These are phyloP conservation scores for Crossaster papposus DNA, from an alignment of 53 echinoderm and acorn worm species.

Conservation along the genomic window DNA sequence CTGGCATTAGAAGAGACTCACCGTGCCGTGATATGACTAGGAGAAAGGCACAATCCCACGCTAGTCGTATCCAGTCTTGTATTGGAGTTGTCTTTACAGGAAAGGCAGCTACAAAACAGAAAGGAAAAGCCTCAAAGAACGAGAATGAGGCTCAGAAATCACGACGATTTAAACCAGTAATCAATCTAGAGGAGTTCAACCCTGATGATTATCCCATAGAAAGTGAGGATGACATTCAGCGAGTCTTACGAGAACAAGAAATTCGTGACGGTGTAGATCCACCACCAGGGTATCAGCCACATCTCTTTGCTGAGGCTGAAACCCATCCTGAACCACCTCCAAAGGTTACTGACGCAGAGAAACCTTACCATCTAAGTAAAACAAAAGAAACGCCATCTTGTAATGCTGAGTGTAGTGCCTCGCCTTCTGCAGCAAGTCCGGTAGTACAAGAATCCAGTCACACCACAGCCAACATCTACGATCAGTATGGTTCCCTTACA, in stretches of 20 bases:
- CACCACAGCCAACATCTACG: conserved; percentile 85
- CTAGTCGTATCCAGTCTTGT: conserved; percentile 43
- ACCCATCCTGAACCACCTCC: conserved; percentile 7
- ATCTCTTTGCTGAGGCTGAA: conserved; percentile 27
- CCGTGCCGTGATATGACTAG: conserved; percentile 36
- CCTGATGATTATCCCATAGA: conserved; percentile 76
- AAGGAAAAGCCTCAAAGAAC: conserved; percentile 39
- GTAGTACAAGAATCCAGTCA: conserved; percentile 54
- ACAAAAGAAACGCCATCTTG: conserved; percentile 10
- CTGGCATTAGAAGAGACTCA: neutral
- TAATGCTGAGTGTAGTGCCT: neutral
- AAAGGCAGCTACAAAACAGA: conserved; percentile 42
- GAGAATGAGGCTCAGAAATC: neutral
- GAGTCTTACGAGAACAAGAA: conserved; percentile 70
- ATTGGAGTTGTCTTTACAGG: conserved; percentile 42
- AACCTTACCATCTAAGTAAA: conserved; percentile 2
- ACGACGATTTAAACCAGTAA: conserved; percentile 58
- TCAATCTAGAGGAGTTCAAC: conserved; percentile 77
- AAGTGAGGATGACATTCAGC: conserved; percentile 72
- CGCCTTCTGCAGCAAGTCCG: neutral
- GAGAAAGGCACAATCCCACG: conserved; percentile 27
- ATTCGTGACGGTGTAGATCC: conserved; percentile 73
- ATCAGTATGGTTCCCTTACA: conserved; percentile 80
- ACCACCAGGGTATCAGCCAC: conserved; percentile 55
- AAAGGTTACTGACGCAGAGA: conserved; percentile 3